phyloP scores from a whole-genome alignment of 2,113 vertebrate genomes.

The Cygnus atratus region DNA sequence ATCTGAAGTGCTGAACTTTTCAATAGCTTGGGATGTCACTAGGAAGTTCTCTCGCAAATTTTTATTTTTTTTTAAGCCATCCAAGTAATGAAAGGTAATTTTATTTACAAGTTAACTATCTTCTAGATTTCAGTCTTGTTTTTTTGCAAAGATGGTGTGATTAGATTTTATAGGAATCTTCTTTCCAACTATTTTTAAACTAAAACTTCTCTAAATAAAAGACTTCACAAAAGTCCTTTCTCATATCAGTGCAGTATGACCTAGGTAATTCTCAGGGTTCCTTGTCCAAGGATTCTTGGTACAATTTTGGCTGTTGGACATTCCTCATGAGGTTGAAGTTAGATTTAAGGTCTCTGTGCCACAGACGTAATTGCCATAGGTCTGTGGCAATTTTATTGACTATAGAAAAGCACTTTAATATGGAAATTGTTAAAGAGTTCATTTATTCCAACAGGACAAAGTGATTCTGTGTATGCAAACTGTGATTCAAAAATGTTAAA shows the following conservation, averaged over 20 bases:
- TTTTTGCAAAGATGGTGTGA: neutral
- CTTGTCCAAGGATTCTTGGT: neutral
- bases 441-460: neutral
- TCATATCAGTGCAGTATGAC: neutral
- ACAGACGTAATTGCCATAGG: neutral
- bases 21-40: neutral
- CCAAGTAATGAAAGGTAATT: neutral
- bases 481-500: neutral
- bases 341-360: neutral
- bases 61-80: neutral
- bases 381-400: neutral
- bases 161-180: neutral
- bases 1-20: neutral
- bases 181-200: neutral
- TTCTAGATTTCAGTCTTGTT: neutral
- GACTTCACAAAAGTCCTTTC: neutral
- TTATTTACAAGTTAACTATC: neutral
- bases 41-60: neutral
- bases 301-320: neutral
- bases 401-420: neutral
- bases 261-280: neutral
- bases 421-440: neutral
- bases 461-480: neutral
- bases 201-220: neutral
- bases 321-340: neutral